Percentiles rank a stretch among this genome's conserved stretches.
These are phyloP conservation scores for Parnassius mnemosyne DNA, from an alignment of 2,888 invertebrate genomes.

Conservation along the genomic window DNA sequence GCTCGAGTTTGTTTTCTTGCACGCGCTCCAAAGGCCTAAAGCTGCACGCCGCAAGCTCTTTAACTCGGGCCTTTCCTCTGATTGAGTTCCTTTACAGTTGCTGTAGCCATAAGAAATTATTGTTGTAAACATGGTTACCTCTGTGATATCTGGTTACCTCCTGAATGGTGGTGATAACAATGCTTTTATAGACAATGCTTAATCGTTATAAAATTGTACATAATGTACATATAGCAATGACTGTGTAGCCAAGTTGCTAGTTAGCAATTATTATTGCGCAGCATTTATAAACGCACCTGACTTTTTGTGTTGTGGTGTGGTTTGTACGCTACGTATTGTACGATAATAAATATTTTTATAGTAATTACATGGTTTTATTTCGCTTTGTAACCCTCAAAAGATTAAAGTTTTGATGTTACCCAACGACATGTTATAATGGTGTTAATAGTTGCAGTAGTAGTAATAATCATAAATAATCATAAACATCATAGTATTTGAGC, in stretches of 20 bases:
- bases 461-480: no score
- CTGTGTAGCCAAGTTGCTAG: conserved; percentile 56
- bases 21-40: no score
- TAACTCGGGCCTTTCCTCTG: no score
- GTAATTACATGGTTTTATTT: conserved; percentile 13
- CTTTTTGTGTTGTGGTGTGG: conserved; percentile 52
- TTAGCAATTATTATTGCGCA: conserved; percentile 46
- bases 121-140: conserved; percentile 42
- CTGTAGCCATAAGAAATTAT: conserved; percentile 33
- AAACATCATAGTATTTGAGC: no score
- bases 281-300: conserved; percentile 59
- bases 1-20: no score
- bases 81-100: conserved; percentile 6
- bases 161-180: conserved; percentile 38
- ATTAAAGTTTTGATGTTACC: no score
- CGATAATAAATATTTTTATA: conserved; percentile 66
- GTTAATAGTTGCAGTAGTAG: no score
- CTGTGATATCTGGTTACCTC: conserved; percentile 57
- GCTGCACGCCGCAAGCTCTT: no score
- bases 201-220: conserved; percentile 36
- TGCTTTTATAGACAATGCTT: conserved; percentile 33
- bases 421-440: no score
- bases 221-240: conserved; percentile 35
- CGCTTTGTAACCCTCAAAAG: no score
- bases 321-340: conserved; percentile 65